A percentile compares a stretch with the other conserved stretches of the same genome.
phyloP scores from a whole-genome alignment of 2,888 invertebrate species.

The Thera britannica region DNA sequence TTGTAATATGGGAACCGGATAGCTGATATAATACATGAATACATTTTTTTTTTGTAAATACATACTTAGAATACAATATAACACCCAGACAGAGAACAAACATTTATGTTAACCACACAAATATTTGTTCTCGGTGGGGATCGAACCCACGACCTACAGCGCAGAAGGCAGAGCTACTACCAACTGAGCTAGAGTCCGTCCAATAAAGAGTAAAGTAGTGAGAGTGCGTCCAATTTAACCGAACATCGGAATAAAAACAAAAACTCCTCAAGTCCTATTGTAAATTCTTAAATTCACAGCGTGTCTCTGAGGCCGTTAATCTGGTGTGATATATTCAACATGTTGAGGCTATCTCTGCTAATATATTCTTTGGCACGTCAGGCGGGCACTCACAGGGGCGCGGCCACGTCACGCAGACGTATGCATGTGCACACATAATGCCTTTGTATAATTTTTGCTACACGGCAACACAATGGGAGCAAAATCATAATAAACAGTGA shows the following conservation, averaged over 20 bases:
- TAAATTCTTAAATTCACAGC: conserved; percentile 14
- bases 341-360: conserved; percentile 50
- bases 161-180: too few relatives aligned
- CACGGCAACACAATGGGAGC: conserved; percentile 39
- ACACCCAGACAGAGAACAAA: too few relatives aligned
- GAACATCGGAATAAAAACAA: neutral
- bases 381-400: conserved; percentile 63
- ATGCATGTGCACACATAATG: conserved; percentile 60
- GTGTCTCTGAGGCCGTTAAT: conserved; percentile 25
- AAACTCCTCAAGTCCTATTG: conserved; percentile 8
- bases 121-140: too few relatives aligned
- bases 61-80: too few relatives aligned
- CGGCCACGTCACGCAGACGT: conserved; percentile 59
- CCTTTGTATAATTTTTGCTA: conserved; percentile 50
- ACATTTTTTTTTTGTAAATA: too few relatives aligned
- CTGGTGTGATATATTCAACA: conserved; percentile 35
- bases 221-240: neutral
- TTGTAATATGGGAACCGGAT: too few relatives aligned
- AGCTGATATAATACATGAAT: too few relatives aligned
- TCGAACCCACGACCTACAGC: too few relatives aligned
- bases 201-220: too few relatives aligned
- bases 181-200: too few relatives aligned
- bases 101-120: too few relatives aligned
- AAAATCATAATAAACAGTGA: neutral
- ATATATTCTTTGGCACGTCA: conserved; percentile 71